A percentile compares a stretch with the other conserved stretches of the same genome.
These are phyloP conservation scores for Xiphophorus hellerii DNA, from an alignment of 2,113 vertebrate genomes.

Conservation along the genomic window DNA sequence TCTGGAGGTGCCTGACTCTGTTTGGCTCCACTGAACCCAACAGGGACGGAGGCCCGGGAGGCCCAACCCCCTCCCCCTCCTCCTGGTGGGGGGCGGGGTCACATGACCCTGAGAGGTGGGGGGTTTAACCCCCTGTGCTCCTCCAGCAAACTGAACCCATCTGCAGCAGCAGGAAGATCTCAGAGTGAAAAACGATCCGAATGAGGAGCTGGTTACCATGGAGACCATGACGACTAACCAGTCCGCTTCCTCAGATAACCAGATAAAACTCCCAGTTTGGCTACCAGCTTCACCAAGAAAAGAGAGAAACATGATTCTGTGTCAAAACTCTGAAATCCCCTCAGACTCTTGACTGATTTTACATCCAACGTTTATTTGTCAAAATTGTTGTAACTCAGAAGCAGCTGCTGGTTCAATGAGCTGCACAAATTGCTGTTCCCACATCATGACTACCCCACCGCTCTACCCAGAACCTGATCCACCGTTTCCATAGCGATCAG, in stretches of 20 bases:
- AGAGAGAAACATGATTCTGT: background rate
- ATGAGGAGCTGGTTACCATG: background rate
- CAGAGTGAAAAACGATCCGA: background rate
- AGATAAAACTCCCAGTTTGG: background rate
- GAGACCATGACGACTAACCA: background rate
- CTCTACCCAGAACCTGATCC: background rate
- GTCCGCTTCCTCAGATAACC: background rate
- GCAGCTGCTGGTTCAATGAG: too few relatives aligned
- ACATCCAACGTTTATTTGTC: too few relatives aligned
- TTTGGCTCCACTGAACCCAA: conserved; percentile 36
- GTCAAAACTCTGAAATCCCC: too few relatives aligned
- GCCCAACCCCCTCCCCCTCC: background rate
- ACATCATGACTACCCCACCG: background rate
- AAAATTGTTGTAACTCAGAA: too few relatives aligned
- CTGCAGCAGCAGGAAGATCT: background rate
- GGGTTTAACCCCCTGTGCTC: background rate
- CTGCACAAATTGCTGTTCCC: background rate
- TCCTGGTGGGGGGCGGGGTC: conserved; percentile 54
- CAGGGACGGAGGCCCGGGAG: conserved; percentile 6
- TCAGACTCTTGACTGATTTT: too few relatives aligned
- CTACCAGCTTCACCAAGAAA: background rate
- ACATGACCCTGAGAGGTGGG: conserved; percentile 45
- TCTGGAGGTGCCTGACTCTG: conserved; percentile 46
- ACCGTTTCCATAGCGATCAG: too few relatives aligned
- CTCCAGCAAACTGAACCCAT: background rate